These are phyloP conservation scores for Volucella inflata DNA, from an alignment of 2,888 invertebrate genomes.

Conservation along the genomic window DNA sequence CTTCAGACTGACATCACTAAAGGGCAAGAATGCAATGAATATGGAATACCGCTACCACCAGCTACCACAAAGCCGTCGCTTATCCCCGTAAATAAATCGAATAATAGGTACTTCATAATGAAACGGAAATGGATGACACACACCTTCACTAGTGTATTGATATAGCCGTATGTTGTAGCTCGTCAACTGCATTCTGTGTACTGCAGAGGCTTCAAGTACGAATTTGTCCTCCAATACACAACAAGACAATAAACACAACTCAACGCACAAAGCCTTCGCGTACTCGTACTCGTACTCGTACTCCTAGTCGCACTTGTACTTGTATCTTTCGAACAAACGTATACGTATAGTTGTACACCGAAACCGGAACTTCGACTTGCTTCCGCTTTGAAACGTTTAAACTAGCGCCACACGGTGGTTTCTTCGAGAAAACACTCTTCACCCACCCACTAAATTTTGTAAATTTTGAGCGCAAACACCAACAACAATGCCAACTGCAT, in stretches of 20 bases:
- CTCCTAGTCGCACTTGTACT: no score
- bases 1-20: conserved; percentile 10
- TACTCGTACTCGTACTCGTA: no score
- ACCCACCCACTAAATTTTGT: conserved; percentile 35
- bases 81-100: conserved; percentile 21
- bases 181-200: conserved; percentile 32
- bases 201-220: conserved; percentile 29
- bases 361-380: conserved; percentile 69
- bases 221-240: conserved; percentile 47
- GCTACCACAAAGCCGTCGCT: neutral
- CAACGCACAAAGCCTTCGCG: conserved; percentile 16
- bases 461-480: conserved; percentile 6
- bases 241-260: conserved; percentile 44
- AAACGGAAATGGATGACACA: conserved; percentile 32
- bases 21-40: neutral
- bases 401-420: conserved; percentile 57
- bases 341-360: conserved; percentile 45
- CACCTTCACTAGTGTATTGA: conserved; percentile 41
- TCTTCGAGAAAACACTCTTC: conserved; percentile 41
- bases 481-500: conserved; percentile 49
- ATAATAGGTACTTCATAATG: conserved; percentile 7
- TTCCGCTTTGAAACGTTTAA: conserved; percentile 47
- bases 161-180: conserved; percentile 8
- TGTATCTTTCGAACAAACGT: conserved; percentile 34
- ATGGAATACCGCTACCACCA: neutral